Conservation (phyloP, 2,113 vertebrate genomes). For the Podiceps cristatus region DNA sequence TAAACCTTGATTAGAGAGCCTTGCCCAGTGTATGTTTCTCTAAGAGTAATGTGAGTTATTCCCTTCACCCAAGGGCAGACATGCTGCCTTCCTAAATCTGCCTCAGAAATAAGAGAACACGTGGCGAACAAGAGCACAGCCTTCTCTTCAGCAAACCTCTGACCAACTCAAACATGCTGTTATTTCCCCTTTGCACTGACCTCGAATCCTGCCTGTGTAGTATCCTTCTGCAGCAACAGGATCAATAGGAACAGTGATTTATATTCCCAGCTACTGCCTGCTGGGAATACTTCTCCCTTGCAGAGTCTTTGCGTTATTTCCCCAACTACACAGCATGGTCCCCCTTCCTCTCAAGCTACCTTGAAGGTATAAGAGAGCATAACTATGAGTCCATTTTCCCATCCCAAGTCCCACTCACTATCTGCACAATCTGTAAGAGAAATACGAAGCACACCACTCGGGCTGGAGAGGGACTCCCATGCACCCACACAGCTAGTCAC, state of each 20-base stretch:
- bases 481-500: neutral
- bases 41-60: neutral
- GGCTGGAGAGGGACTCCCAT: neutral
- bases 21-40: neutral
- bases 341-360: neutral
- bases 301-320: neutral
- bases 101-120: neutral
- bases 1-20: neutral
- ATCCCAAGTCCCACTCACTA: neutral
- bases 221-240: neutral
- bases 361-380: neutral
- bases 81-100: neutral
- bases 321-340: rapidly evolving
- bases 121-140: neutral
- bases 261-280: neutral
- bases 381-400: neutral
- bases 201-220: neutral
- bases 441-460: neutral
- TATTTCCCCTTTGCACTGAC: neutral
- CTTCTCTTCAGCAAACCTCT: neutral
- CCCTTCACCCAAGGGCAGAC: neutral
- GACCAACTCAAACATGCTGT: neutral
- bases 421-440: neutral
- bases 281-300: neutral
- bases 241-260: neutral